Evolutionary conservation across 2,888 invertebrate species (phyloP).

Genomic region (Ecliptopera silaceata): DNA sequence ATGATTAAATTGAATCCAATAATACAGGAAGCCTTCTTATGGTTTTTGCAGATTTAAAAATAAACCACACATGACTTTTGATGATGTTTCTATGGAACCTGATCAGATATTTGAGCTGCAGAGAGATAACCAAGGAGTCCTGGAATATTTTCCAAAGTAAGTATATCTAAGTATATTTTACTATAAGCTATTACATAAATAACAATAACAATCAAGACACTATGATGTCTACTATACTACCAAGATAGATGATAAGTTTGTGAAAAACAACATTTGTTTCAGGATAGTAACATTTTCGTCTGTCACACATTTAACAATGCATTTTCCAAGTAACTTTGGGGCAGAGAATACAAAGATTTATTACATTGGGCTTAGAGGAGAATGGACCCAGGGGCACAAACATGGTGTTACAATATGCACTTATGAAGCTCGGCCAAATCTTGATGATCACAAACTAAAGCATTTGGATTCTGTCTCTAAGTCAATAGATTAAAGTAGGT

Average conservation of each 20-base stretch:
- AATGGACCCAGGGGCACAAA: constrained; percentile 91
- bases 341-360: constrained; percentile 92
- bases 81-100: constrained; percentile 88
- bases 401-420: constrained; percentile 96
- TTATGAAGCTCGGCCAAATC: constrained; percentile 93
- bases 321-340: constrained; percentile 95
- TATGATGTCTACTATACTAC: background rate
- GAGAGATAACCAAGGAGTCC: constrained; percentile 88
- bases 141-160: constrained; percentile 96
- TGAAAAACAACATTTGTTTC: constrained; percentile 53
- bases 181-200: no score
- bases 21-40: background rate
- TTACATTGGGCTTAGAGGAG: constrained; percentile 97
- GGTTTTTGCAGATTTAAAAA: constrained; percentile 91
- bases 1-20: no score
- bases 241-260: no score
- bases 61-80: constrained; percentile 96
- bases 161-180: constrained; percentile 41
- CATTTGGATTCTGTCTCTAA: constrained; percentile 84
- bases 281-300: constrained; percentile 96
- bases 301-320: constrained; percentile 93
- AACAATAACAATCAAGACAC: no score
- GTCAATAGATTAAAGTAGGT: constrained; percentile 72
- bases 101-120: constrained; percentile 96
- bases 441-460: constrained; percentile 91